These are phyloP conservation scores for Spinibarbus caldwelli DNA, from an alignment of 2,797 vertebrate genomes.

Conservation along the genomic window DNA sequence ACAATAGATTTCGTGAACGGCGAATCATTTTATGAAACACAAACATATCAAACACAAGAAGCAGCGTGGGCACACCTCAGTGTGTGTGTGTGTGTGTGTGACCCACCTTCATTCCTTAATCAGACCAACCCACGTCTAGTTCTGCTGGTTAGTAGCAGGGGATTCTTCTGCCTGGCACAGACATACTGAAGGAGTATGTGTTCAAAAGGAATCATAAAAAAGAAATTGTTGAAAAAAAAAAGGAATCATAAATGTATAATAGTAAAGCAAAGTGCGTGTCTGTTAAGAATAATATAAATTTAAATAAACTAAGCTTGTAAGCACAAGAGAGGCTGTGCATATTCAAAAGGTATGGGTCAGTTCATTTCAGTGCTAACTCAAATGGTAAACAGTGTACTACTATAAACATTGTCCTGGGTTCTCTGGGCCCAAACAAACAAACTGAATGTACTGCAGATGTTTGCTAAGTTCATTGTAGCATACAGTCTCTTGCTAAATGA, in stretches of 20 bases:
- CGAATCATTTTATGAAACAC: slow-evolving; percentile 20
- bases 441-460: not conserved
- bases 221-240: not conserved
- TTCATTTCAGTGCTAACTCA: not conserved
- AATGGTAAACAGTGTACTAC: not conserved
- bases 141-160: not conserved
- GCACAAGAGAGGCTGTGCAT: not conserved
- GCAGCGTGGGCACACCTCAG: not conserved
- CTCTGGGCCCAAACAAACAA: not conserved
- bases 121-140: not conserved
- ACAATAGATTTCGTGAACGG: slow-evolving; percentile 30
- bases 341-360: not conserved
- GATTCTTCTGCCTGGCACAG: not conserved
- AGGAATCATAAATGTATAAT: not conserved
- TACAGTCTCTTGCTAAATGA: not conserved
- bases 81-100: not conserved
- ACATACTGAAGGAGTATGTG: not conserved
- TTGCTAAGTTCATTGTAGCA: not conserved
- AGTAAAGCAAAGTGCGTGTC: not conserved
- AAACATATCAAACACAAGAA: slow-evolving; percentile 7
- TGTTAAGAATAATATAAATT: not conserved
- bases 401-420: not conserved
- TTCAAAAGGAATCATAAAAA: not conserved
- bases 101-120: not conserved
- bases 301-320: not conserved